Percentiles rank a stretch among this genome's conserved stretches.
Conservation (phyloP, 2,888 invertebrate species). For the Lasioglossum leucozonium region DNA sequence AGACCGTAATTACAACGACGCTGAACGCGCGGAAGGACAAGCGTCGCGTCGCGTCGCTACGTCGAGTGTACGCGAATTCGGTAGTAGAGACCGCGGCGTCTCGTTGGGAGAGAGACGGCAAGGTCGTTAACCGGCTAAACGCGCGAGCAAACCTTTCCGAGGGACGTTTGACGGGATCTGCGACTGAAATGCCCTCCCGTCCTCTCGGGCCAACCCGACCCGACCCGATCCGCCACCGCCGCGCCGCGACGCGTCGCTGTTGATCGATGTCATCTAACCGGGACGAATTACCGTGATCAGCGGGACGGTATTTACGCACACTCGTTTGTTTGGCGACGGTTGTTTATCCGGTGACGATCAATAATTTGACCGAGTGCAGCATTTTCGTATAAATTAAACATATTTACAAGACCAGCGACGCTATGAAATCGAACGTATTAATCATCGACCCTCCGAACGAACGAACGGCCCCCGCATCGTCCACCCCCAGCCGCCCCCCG, state of each 20-base stretch:
- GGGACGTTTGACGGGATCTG: slow-evolving; percentile 17
- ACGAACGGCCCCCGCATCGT: not conserved
- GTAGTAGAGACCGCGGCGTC: not conserved
- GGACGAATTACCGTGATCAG: slow-evolving; percentile 15
- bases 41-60: not conserved
- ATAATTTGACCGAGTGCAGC: slow-evolving; percentile 47
- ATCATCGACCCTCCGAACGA: slow-evolving; percentile 37
- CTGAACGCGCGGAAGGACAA: not conserved
- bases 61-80: not conserved
- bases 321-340: slow-evolving; percentile 46
- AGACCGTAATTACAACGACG: slow-evolving; percentile 15
- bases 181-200: not conserved
- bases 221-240: no score
- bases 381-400: slow-evolving; percentile 61
- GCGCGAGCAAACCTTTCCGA: slow-evolving; percentile 2
- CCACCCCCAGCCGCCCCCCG: not conserved
- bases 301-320: slow-evolving; percentile 30
- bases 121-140: slow-evolving; percentile 46
- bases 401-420: slow-evolving; percentile 41
- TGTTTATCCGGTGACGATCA: slow-evolving; percentile 57
- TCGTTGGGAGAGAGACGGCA: not conserved
- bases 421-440: slow-evolving; percentile 54
- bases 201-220: not conserved
- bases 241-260: not conserved
- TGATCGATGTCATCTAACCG: slow-evolving; percentile 13